Percentiles rank a stretch among this genome's conserved stretches.
These are phyloP conservation scores for Ephestia elutella DNA, from an alignment of 1,140 invertebrate genomes.

Conservation along the genomic window DNA sequence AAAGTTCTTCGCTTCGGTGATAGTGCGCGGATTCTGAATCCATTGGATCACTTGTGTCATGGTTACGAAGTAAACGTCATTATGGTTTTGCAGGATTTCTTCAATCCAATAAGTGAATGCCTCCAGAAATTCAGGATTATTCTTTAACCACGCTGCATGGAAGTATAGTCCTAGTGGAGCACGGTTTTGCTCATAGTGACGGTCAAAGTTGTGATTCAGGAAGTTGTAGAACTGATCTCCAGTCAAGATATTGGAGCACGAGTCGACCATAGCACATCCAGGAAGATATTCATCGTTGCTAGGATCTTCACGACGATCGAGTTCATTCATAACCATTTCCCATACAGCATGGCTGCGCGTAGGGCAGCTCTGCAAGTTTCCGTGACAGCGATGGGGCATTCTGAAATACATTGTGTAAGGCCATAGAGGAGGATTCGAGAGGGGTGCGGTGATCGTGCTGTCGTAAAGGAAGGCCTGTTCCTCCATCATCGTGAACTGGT, in stretches of 20 bases:
- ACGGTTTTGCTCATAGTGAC: constrained; percentile 95
- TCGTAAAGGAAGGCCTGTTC: constrained; percentile 97
- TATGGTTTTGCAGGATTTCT: constrained; percentile 89
- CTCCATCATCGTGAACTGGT: constrained; percentile 98
- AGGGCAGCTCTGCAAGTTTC: constrained; percentile 93
- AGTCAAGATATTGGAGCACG: constrained; percentile 93
- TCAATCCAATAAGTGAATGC: constrained; percentile 97
- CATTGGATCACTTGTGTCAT: constrained; percentile 98
- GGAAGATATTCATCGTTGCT: constrained; percentile 93
- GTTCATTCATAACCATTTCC: constrained; percentile 99
- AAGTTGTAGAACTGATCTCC: constrained; percentile 97
- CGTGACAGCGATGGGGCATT: constrained; percentile 96
- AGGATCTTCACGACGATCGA: constrained; percentile 93
- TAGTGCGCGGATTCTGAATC: constrained; percentile 93
- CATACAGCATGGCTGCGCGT: constrained; percentile 94
- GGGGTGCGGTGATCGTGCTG: constrained; percentile 93
- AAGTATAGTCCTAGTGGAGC: constrained; percentile 95
- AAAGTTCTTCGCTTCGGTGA: constrained; percentile 91
- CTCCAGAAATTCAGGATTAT: constrained; percentile 94
- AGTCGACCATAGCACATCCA: constrained; percentile 97
- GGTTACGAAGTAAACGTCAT: constrained; percentile 97
- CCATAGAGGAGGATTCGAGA: constrained; percentile 95
- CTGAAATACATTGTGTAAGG: constrained; percentile 98
- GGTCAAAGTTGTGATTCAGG: constrained; percentile 95
- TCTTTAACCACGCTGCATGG: constrained; percentile 96